These are phyloP conservation scores for Galerucella pusilla DNA, from an alignment of 2,888 invertebrate genomes.

Conservation along the genomic window DNA sequence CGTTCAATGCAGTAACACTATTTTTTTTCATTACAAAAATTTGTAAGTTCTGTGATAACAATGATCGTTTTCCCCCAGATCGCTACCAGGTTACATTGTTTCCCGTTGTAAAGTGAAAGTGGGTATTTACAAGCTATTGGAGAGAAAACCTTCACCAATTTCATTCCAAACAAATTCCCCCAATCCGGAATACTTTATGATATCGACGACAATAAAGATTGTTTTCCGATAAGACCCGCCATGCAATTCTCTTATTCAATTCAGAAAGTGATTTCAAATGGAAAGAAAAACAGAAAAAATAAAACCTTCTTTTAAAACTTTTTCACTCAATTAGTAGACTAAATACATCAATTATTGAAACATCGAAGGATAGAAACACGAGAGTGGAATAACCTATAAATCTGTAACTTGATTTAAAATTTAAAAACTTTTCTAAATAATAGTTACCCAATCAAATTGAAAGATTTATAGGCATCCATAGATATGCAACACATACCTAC, in stretches of 20 bases:
- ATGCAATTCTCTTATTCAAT: neutral
- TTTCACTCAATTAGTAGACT: neutral
- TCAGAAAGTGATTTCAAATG: neutral
- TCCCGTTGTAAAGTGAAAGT: too few relatives aligned
- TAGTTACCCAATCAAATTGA: too few relatives aligned
- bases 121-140: too few relatives aligned
- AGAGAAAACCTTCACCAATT: neutral
- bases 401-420: neutral
- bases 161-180: neutral
- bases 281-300: slow-evolving; percentile 5
- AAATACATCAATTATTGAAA: neutral
- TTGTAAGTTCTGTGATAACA: too few relatives aligned
- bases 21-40: too few relatives aligned
- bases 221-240: neutral
- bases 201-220: neutral
- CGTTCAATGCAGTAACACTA: too few relatives aligned
- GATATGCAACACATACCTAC: too few relatives aligned
- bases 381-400: neutral
- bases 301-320: neutral
- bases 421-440: neutral
- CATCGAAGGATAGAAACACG: neutral
- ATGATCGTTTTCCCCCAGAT: too few relatives aligned
- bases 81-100: too few relatives aligned
- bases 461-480: too few relatives aligned
- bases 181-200: neutral